Evolutionary conservation across 2,888 invertebrate species (phyloP).

Genomic region (Oxyscelio sp.): DNA sequence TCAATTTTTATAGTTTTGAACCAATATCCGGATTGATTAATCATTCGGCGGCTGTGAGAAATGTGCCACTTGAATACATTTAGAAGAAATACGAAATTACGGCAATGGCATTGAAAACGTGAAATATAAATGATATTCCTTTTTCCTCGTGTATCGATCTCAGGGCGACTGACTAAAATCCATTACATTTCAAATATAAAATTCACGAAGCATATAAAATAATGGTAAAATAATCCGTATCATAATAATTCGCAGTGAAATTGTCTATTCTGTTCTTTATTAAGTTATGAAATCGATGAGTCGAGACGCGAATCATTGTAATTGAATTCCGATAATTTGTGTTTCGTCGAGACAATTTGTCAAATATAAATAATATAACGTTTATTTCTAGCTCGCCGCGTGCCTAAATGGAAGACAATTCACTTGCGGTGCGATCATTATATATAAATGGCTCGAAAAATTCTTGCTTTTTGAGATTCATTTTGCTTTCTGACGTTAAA

Average conservation of each 20-base stretch:
- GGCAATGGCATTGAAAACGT: background rate
- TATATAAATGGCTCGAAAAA: conserved; percentile 43
- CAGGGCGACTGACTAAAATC: conserved; percentile 4
- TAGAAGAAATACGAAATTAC: conserved; percentile 10
- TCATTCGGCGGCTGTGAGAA: background rate
- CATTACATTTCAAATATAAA: conserved; percentile 16
- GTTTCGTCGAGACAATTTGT: conserved; percentile 18
- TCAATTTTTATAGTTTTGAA: background rate
- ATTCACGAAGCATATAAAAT: conserved; percentile 10
- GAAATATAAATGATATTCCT: background rate
- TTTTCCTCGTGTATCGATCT: background rate
- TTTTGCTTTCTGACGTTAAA: conserved; percentile 57
- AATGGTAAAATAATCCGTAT: conserved; percentile 41
- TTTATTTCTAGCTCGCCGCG: conserved; percentile 35
- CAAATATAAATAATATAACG: conserved; percentile 39
- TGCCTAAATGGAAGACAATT: conserved; percentile 44
- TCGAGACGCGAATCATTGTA: conserved; percentile 29
- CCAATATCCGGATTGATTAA: background rate
- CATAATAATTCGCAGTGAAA: conserved; percentile 36
- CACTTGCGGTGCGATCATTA: conserved; percentile 29
- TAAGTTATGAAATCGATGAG: conserved; percentile 63
- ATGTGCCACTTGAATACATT: background rate
- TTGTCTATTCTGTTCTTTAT: conserved; percentile 21
- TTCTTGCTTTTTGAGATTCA: conserved; percentile 32
- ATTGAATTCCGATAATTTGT: conserved; percentile 46